These are phyloP conservation scores for Crossaster papposus DNA, from an alignment of 53 echinoderm and acorn worm genomes.

Conservation along the genomic window DNA sequence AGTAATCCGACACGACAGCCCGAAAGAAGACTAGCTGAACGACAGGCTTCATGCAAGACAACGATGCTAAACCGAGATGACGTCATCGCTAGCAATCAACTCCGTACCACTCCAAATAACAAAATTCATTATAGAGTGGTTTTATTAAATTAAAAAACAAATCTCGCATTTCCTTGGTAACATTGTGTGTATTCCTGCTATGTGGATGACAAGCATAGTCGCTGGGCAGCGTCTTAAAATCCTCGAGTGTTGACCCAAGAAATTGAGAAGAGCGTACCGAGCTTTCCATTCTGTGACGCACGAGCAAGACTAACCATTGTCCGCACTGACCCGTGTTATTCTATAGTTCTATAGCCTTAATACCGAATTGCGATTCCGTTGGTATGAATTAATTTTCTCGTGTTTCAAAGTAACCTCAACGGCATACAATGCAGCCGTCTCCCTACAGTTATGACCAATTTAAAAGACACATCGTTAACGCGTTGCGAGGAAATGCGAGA, in stretches of 20 bases:
- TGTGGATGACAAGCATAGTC: not conserved
- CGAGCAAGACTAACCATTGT: not conserved
- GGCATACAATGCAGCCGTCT: too few species aligned
- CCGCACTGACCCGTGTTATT: not conserved
- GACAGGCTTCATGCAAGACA: not conserved
- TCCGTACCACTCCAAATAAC: not conserved
- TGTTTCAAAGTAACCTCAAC: not conserved
- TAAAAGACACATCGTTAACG: too few species aligned
- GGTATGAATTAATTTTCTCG: not conserved
- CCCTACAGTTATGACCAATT: too few species aligned
- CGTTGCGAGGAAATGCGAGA: too few species aligned
- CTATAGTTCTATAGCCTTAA: not conserved
- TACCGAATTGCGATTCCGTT: not conserved
- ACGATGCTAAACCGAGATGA: not conserved
- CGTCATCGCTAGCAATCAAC: not conserved
- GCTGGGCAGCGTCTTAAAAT: not conserved
- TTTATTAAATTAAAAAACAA: not conserved
- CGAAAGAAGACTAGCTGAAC: not conserved
- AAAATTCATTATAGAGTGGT: too few species aligned
- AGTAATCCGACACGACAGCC: not conserved
- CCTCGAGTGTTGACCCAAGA: not conserved
- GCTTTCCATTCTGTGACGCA: slow-evolving; percentile 3
- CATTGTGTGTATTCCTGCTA: not conserved
- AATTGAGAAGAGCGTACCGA: not conserved
- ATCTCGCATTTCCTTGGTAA: slow-evolving; percentile 1